phyloP scores from a whole-genome alignment of 2,888 invertebrate species.

The Sarcophaga carnaria region DNA sequence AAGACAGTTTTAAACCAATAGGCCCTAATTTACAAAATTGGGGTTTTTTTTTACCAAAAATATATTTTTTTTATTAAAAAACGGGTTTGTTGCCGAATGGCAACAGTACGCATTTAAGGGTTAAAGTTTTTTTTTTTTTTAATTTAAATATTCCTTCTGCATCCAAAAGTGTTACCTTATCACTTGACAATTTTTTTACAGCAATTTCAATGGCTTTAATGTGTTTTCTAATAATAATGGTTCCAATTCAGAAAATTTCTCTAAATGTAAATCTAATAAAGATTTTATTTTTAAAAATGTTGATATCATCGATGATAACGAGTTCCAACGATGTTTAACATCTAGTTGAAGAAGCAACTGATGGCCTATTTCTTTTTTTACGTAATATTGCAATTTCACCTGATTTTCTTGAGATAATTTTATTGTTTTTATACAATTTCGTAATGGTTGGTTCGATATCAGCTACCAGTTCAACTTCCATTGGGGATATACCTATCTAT shows the following conservation, averaged over 20 bases:
- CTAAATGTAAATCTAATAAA: constrained; percentile 1
- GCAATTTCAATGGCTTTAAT: neutral
- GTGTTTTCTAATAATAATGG: constrained; percentile 2
- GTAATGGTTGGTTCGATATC: constrained; percentile 6
- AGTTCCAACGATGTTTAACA: constrained; percentile 18
- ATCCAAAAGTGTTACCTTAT: neutral
- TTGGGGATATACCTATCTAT: neutral
- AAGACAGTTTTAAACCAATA: too few relatives aligned
- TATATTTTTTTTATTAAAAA: too few relatives aligned
- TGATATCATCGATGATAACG: neutral
- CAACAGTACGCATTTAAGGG: too few relatives aligned
- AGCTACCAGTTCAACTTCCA: constrained; percentile 1
- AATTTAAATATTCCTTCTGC: constrained; percentile 2
- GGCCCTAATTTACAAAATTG: too few relatives aligned
- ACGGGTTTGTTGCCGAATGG: too few relatives aligned
- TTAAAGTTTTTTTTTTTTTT: neutral
- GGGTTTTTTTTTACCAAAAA: too few relatives aligned
- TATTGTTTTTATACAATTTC: neutral
- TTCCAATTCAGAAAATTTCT: neutral
- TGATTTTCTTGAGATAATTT: neutral
- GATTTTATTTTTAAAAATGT: constrained; percentile 3
- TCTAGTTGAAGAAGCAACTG: neutral
- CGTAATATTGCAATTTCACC: constrained; percentile 1
- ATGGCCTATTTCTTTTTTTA: neutral
- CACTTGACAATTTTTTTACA: constrained; percentile 6